Evolutionary conservation across 2,888 invertebrate genomes (phyloP).

Genomic region (Monoplex corrugatus): DNA sequence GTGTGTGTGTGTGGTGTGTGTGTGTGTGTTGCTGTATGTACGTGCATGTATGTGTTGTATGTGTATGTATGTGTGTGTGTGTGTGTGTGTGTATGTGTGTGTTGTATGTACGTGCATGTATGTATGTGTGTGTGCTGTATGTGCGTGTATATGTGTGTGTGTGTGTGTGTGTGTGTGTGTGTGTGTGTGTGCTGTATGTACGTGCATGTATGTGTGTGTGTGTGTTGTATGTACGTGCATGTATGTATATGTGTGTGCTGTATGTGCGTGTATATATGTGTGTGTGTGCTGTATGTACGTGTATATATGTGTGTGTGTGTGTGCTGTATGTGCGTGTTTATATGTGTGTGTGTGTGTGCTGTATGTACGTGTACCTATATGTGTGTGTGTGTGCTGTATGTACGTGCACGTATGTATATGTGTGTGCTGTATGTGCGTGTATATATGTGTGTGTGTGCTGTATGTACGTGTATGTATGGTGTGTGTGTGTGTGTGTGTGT

Average conservation of each 20-base stretch:
- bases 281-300: no score
- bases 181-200: background rate
- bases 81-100: constrained; percentile 22
- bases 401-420: no score
- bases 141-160: no score
- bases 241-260: no score
- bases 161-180: constrained; percentile 26
- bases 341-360: no score
- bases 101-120: constrained; percentile 1
- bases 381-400: constrained; percentile 29
- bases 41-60: background rate
- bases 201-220: background rate
- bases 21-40: constrained; percentile 15
- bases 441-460: constrained; percentile 33
- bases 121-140: background rate
- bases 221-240: background rate
- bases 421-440: no score
- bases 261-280: no score
- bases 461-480: background rate
- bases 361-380: constrained; percentile 2
- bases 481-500: constrained; percentile 26
- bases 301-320: no score
- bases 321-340: no score
- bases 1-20: no score
- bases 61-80: constrained; percentile 13